phyloP scores from a whole-genome alignment of 2,888 invertebrate genomes.

The Conops quadrifasciatus region DNA sequence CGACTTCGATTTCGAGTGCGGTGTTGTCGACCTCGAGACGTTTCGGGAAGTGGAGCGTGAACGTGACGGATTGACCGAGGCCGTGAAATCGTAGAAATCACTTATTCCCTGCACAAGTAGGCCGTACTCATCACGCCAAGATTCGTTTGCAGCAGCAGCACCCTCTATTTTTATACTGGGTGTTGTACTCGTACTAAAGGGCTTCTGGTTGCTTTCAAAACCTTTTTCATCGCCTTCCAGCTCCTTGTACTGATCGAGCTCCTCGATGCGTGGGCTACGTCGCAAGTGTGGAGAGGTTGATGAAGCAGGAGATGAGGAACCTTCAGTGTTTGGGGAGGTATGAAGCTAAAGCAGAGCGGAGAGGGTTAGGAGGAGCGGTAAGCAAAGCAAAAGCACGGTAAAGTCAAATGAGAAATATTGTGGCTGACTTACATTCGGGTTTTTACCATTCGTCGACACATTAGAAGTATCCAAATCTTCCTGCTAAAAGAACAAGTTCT shows the following conservation, averaged over 20 bases:
- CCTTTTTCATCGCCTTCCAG: constrained; percentile 50
- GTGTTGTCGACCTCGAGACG: constrained; percentile 50
- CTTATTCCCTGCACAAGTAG: constrained; percentile 60
- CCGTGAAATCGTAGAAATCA: constrained; percentile 63
- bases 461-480: constrained; percentile 39
- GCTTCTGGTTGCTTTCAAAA: constrained; percentile 35
- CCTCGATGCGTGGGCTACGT: constrained; percentile 61
- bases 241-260: constrained; percentile 59
- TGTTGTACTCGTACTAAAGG: constrained; percentile 40
- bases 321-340: constrained; percentile 53
- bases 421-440: constrained; percentile 56
- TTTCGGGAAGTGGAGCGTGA: constrained; percentile 55
- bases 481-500: constrained; percentile 36
- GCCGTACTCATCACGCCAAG: constrained; percentile 58
- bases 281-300: constrained; percentile 53
- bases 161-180: constrained; percentile 47
- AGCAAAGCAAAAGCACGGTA: constrained; percentile 47
- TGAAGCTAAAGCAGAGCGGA: constrained; percentile 50
- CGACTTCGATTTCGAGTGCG: constrained; percentile 29
- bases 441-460: constrained; percentile 51
- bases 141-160: constrained; percentile 54
- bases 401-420: constrained; percentile 17
- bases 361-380: constrained; percentile 25
- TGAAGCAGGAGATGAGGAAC: constrained; percentile 41
- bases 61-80: constrained; percentile 61